Evolutionary conservation across 2,888 invertebrate genomes (phyloP).

Genomic region (Cepaea hortensis): DNA sequence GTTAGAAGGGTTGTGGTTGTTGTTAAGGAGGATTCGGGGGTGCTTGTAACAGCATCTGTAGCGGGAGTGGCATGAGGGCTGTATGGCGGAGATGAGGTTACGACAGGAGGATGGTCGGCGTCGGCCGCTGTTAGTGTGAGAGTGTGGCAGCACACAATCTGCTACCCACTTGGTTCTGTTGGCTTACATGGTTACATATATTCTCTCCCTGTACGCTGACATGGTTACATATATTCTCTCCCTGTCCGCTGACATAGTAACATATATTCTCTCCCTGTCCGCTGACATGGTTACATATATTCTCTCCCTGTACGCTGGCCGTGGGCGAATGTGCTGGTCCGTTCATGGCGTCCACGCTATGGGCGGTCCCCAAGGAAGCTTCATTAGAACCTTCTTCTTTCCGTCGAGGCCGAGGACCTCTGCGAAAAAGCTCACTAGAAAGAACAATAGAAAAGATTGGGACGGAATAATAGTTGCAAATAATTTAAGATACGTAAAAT

Average conservation of each 20-base stretch:
- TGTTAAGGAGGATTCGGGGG: slow-evolving; percentile 8
- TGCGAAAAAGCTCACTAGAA: slow-evolving; percentile 55
- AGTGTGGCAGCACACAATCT: slow-evolving; percentile 1
- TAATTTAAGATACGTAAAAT: too few relatives aligned
- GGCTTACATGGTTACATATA: too few relatives aligned
- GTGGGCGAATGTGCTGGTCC: neutral
- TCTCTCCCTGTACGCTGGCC: too few relatives aligned
- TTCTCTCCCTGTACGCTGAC: too few relatives aligned
- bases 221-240: too few relatives aligned
- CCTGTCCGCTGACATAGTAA: too few relatives aligned
- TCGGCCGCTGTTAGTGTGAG: neutral
- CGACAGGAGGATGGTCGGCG: neutral
- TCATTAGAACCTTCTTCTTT: slow-evolving; percentile 43
- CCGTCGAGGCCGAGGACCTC: slow-evolving; percentile 53
- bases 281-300: too few relatives aligned
- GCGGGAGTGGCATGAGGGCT: slow-evolving; percentile 32
- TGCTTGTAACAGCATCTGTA: slow-evolving; percentile 5
- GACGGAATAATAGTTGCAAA: too few relatives aligned
- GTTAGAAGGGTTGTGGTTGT: neutral
- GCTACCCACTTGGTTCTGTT: slow-evolving; percentile 5
- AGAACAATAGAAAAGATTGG: neutral
- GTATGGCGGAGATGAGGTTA: neutral
- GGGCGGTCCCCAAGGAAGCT: slow-evolving; percentile 29
- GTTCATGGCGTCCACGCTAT: slow-evolving; percentile 11
- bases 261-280: too few relatives aligned